Evolutionary conservation across 2,797 vertebrate species (phyloP).

Genomic region (Acipenser oxyrinchus): DNA sequence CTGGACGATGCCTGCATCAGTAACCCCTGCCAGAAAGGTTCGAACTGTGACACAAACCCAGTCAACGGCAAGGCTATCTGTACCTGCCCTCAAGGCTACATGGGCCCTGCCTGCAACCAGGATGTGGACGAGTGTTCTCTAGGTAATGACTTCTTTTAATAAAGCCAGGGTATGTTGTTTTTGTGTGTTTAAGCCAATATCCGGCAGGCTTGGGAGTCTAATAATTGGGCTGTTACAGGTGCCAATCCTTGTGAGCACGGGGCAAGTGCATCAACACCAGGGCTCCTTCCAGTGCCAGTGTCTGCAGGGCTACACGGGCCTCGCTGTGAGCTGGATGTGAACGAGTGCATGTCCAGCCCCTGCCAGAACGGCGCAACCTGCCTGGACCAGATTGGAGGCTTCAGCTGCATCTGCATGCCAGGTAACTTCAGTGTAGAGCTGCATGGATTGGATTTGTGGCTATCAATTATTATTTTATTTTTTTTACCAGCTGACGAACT

Average conservation of each 20-base stretch:
- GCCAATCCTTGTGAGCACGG: slow-evolving; percentile 94
- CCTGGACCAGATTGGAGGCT: slow-evolving; percentile 91
- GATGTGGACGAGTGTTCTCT: slow-evolving; percentile 90
- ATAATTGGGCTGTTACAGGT: slow-evolving; percentile 48
- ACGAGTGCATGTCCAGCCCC: slow-evolving; percentile 92
- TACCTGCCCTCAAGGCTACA: slow-evolving; percentile 87
- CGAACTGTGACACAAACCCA: slow-evolving; percentile 95
- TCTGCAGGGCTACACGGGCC: slow-evolving; percentile 83
- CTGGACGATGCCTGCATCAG: slow-evolving; percentile 92
- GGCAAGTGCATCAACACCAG: slow-evolving; percentile 93
- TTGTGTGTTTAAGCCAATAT: background rate
- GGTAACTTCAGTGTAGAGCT: slow-evolving; percentile 46
- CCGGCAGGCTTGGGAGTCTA: too few relatives aligned
- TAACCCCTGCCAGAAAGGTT: slow-evolving; percentile 93
- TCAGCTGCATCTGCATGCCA: slow-evolving; percentile 97
- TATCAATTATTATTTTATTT: slow-evolving; percentile 29
- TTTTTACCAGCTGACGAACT: background rate
- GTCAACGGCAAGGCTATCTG: slow-evolving; percentile 96
- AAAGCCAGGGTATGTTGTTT: background rate
- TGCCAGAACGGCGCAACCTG: slow-evolving; percentile 96
- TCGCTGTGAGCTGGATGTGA: slow-evolving; percentile 91
- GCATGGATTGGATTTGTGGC: background rate
- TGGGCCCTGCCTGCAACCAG: slow-evolving; percentile 84
- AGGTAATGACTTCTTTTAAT: slow-evolving; percentile 49
- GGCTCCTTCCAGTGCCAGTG: slow-evolving; percentile 94